Percentiles rank a stretch among this genome's conserved stretches.
Evolutionary conservation across 30 jellyfish, hydroid and myxozoan genomes (phyloP).

Genomic region (Hydra vulgaris): DNA sequence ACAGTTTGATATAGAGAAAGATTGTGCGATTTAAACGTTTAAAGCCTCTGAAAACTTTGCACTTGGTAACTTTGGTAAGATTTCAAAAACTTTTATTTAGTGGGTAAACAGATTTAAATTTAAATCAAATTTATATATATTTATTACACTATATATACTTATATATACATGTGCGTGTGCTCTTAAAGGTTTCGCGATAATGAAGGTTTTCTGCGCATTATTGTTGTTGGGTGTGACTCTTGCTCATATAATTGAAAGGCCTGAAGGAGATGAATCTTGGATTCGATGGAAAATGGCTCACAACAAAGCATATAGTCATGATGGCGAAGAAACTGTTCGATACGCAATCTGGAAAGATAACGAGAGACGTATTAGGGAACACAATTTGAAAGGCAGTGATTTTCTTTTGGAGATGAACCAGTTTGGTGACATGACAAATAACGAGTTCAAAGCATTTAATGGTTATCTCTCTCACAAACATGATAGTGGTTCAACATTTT

Average conservation of each 20-base stretch:
- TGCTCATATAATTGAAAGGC: conserved; percentile 15
- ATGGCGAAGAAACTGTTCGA: conserved; percentile 72
- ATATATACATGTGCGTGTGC: no score
- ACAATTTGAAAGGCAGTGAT: conserved; percentile 37
- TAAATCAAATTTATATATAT: no score
- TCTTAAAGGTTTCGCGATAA: background rate
- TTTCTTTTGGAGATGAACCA: conserved; percentile 59
- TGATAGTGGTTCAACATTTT: conserved; percentile 40
- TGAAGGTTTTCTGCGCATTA: conserved; percentile 5
- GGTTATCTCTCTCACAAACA: conserved; percentile 20
- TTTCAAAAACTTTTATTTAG: background rate
- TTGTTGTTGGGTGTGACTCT: conserved; percentile 20
- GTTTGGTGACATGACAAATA: conserved; percentile 66
- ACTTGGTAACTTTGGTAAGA: background rate
- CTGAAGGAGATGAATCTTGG: conserved; percentile 46
- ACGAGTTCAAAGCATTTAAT: conserved; percentile 55
- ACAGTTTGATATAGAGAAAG: background rate
- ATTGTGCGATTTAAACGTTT: background rate
- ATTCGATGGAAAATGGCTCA: conserved; percentile 72
- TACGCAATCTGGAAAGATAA: conserved; percentile 70
- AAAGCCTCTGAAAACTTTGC: background rate
- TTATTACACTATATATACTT: no score
- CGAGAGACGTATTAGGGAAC: conserved; percentile 45
- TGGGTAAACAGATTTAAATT: background rate
- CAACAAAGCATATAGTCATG: conserved; percentile 41